A percentile compares a stretch with the other conserved stretches of the same genome.
Conservation (phyloP, 2,888 invertebrate species). For the Agrotis segetum region DNA sequence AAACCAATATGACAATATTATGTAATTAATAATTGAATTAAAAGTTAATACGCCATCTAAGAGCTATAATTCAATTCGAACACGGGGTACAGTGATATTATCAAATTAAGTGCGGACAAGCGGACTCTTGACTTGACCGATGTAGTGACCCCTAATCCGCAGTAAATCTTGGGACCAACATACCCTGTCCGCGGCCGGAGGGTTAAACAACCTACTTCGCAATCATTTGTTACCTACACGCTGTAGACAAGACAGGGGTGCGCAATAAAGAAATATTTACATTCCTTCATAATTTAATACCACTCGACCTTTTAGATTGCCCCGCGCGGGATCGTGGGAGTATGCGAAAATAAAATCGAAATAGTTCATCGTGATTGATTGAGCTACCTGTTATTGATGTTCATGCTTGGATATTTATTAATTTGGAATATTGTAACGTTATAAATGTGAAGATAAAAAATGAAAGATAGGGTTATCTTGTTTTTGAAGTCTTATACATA, state of each 20-base stretch:
- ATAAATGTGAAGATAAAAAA: conserved; percentile 20
- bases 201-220: conserved; percentile 87
- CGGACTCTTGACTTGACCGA: conserved; percentile 87
- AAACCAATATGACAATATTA: no score
- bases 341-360: conserved; percentile 46
- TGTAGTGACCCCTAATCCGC: conserved; percentile 90
- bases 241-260: conserved; percentile 79
- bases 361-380: conserved; percentile 50
- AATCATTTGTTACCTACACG: conserved; percentile 88
- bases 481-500: not conserved
- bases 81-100: conserved; percentile 77
- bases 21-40: not conserved
- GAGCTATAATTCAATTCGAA: conserved; percentile 76
- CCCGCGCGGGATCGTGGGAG: conserved; percentile 31
- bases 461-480: conserved; percentile 6
- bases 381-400: conserved; percentile 50
- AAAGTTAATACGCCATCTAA: conserved; percentile 21
- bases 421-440: conserved; percentile 25
- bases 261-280: conserved; percentile 69
- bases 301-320: conserved; percentile 51
- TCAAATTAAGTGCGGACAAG: conserved; percentile 84
- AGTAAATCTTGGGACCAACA: conserved; percentile 87
- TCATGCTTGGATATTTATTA: conserved; percentile 41
- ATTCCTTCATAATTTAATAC: conserved; percentile 68
- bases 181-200: conserved; percentile 75